Evolutionary conservation across 2,888 invertebrate species (phyloP), one percentile per base, ranked within the genome.

Genomic region (Polylopha cassiicola): DNA sequence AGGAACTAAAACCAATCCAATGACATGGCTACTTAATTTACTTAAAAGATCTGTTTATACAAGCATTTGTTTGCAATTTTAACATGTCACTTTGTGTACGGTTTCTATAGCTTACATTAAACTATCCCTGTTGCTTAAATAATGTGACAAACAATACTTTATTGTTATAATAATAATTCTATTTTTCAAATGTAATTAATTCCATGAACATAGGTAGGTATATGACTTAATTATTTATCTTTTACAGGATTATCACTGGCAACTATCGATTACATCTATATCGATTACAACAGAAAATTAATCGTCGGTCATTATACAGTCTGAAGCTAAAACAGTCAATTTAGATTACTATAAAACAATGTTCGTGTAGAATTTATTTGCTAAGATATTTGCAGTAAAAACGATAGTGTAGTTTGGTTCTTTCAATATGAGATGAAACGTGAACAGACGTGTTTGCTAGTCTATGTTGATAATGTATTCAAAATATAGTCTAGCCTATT

Each of bases 401-500:
- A 67, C 53, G 73, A 70, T 58, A 67, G 63, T 72, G 63, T 68
- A 51, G 51, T 58, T 66, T 73, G 69, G 72, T 77, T 74, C 67
- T 58, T 69, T 55, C 61, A 64, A 70, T 57, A 59, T 65, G 49
- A 55, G 62, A 58, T 58, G 70, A 73, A 74, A 66, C 57, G 61
- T 70, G 65, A 71, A 72, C 65, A 67, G 59, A 67, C 57, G 61
- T 67, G 51, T 56, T 60, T 51, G 50, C 46, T 52, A 65, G 61
- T 55, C 68, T 68, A 71, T 61, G 59, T 58, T 73, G 72, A 72
- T 74, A 73, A 72, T 68, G 70, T 76, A 74, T 73, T 75, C 68
- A 79, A 80, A 78, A 76, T 78, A 77, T 74, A 60, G 34, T 67
- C 76, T 80, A 80, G 76, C 59, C 65, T 77, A 76, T 69, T 69